Percentiles rank a stretch among this genome's conserved stretches.
phyloP scores from a whole-genome alignment of 2,797 vertebrate species.

The Echiichthys vipera region DNA sequence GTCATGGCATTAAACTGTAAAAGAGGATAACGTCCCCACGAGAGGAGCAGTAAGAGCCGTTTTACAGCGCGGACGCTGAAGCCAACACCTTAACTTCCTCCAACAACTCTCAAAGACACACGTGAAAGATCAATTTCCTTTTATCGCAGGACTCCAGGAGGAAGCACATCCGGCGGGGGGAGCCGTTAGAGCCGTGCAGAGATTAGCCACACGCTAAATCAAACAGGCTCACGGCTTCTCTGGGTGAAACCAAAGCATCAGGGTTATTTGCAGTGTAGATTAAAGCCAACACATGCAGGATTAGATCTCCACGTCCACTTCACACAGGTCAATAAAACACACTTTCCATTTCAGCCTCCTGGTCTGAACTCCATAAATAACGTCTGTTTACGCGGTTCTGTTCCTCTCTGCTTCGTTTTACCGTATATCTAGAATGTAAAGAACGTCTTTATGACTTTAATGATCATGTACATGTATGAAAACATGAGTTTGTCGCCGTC shows the following conservation, averaged over 20 bases:
- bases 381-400: not conserved
- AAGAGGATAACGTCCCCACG: not conserved
- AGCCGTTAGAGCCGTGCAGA: constrained; percentile 30
- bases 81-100: too few species aligned
- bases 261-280: constrained; percentile 58
- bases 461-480: too few species aligned
- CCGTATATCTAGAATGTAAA: not conserved
- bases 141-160: not conserved
- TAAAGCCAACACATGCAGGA: constrained; percentile 52
- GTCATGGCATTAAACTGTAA: not conserved
- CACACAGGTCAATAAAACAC: constrained; percentile 55
- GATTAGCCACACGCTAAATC: constrained; percentile 70
- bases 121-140: constrained; percentile 11
- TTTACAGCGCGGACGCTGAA: too few species aligned
- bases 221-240: constrained; percentile 57
- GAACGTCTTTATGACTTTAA: not conserved
- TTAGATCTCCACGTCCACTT: constrained; percentile 58
- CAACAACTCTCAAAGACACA: too few species aligned
- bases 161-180: constrained; percentile 7
- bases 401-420: not conserved
- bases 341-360: constrained; percentile 21
- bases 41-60: too few species aligned
- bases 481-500: too few species aligned
- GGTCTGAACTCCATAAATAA: constrained; percentile 54
- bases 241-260: constrained; percentile 35